phyloP scores from a whole-genome alignment of 2,797 vertebrate genomes.

The Enoplosus armatus region DNA sequence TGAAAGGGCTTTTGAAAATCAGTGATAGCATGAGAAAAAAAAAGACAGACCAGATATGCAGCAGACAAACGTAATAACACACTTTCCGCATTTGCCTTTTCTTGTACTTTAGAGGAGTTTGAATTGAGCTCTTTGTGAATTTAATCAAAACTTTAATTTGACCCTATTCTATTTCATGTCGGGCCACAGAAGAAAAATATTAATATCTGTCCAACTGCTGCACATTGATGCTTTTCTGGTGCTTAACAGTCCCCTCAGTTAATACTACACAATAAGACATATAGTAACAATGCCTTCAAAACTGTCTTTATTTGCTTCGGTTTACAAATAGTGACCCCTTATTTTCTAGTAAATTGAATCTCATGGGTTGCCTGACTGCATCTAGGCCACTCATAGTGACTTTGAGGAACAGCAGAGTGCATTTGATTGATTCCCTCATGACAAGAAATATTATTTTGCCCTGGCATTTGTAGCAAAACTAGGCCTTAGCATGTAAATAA shows the following conservation, averaged over 20 bases:
- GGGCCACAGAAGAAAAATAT: constrained; percentile 8
- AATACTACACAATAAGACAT: constrained; percentile 20
- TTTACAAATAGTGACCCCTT: constrained; percentile 44
- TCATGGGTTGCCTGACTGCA: constrained; percentile 36
- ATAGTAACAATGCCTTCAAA: constrained; percentile 15
- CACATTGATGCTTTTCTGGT: neutral
- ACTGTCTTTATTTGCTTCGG: constrained; percentile 24
- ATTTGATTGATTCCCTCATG: constrained; percentile 58
- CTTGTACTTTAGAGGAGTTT: neutral
- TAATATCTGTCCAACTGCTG: constrained; percentile 16
- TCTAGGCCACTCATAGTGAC: constrained; percentile 48
- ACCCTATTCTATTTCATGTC: constrained; percentile 20
- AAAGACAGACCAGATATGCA: constrained; percentile 22
- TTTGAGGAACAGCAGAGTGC: constrained; percentile 33
- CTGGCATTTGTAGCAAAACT: constrained; percentile 22
- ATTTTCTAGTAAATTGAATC: constrained; percentile 58
- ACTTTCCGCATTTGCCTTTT: neutral
- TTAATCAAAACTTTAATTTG: constrained; percentile 49
- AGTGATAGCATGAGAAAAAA: constrained; percentile 30
- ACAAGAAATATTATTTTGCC: constrained; percentile 30
- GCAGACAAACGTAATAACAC: constrained; percentile 14
- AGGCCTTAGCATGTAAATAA: constrained; percentile 20
- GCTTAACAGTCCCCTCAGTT: neutral
- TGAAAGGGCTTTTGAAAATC: constrained; percentile 47
- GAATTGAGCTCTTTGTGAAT: constrained; percentile 36